Conservation (phyloP, 2,888 invertebrate species). For the Aphodius sticticus region DNA sequence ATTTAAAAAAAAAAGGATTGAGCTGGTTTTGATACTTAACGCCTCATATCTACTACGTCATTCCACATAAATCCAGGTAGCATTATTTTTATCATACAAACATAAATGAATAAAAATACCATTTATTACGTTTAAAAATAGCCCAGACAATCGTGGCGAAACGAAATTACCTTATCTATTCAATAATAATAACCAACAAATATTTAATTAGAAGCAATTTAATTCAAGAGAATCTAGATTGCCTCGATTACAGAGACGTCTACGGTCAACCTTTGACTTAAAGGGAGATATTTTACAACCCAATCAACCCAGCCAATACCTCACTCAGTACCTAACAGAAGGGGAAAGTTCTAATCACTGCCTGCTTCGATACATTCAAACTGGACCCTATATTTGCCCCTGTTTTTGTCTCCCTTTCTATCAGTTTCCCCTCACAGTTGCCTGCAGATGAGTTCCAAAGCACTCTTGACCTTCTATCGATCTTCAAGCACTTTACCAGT, state of each 20-base stretch:
- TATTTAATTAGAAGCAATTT: slow-evolving; percentile 6
- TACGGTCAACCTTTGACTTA: not conserved
- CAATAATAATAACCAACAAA: no score
- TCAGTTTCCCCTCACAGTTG: not conserved
- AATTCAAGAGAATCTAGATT: slow-evolving; percentile 5
- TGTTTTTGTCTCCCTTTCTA: not conserved
- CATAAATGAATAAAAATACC: no score
- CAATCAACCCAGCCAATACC: not conserved
- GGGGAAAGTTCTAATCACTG: not conserved
- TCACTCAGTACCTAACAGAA: not conserved
- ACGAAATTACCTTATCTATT: no score
- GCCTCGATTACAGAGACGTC: no score
- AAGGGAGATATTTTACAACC: not conserved
- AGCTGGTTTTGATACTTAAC: no score
- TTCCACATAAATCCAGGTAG: no score
- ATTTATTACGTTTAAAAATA: no score
- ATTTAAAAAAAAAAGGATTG: no score
- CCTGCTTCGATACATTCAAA: not conserved
- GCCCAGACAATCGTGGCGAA: no score
- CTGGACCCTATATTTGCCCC: not conserved
- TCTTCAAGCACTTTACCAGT: not conserved
- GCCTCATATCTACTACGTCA: no score
- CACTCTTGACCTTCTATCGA: not conserved
- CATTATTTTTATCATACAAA: no score
- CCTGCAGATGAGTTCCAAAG: not conserved